These are phyloP conservation scores for Zaprionus ghesquierei DNA, from an alignment of 1,140 invertebrate species.

Conservation along the genomic window DNA sequence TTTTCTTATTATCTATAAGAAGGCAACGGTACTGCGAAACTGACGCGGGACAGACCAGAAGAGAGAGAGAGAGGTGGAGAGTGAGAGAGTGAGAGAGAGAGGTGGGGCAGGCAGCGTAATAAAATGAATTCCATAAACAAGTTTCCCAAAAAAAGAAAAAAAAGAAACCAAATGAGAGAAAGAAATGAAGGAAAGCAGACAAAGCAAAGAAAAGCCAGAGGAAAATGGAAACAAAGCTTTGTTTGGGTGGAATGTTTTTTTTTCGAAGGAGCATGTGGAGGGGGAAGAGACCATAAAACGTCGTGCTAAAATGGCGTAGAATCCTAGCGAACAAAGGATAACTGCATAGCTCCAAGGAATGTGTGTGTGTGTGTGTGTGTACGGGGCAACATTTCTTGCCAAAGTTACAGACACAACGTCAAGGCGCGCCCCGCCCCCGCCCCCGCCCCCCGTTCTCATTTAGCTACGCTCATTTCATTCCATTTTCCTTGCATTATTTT, in stretches of 20 bases:
- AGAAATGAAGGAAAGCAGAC: slow-evolving; percentile 2
- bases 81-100: background rate
- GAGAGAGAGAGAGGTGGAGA: background rate
- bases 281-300: slow-evolving; percentile 39
- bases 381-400: slow-evolving; percentile 45
- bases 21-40: slow-evolving; percentile 40
- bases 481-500: slow-evolving; percentile 63
- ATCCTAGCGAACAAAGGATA: slow-evolving; percentile 69
- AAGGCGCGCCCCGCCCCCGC: background rate
- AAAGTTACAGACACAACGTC: slow-evolving; percentile 54
- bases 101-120: slow-evolving; percentile 45
- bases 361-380: slow-evolving; percentile 41
- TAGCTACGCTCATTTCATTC: slow-evolving; percentile 55
- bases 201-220: slow-evolving; percentile 14
- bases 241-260: slow-evolving; percentile 46
- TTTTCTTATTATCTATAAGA: slow-evolving; percentile 81
- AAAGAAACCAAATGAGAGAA: slow-evolving; percentile 1
- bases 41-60: slow-evolving; percentile 31
- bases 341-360: slow-evolving; percentile 43
- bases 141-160: slow-evolving; percentile 66
- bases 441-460: slow-evolving; percentile 59
- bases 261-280: background rate
- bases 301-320: slow-evolving; percentile 47
- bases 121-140: slow-evolving; percentile 81
- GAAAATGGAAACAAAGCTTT: slow-evolving; percentile 54